Conservation (phyloP, 2,797 vertebrate species). For the Otus scops region DNA sequence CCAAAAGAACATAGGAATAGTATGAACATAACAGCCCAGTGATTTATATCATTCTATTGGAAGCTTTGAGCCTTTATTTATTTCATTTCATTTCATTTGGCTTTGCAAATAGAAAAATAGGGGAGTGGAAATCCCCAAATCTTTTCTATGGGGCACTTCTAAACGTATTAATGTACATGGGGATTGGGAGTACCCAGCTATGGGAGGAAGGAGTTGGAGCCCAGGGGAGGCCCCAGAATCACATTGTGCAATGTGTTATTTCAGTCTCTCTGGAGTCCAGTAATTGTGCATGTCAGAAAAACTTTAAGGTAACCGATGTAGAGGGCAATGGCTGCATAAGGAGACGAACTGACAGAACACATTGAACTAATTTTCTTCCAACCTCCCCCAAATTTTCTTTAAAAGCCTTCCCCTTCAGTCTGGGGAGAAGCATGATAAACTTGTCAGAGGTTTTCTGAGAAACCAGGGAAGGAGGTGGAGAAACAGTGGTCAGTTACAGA, state of each 20-base stretch:
- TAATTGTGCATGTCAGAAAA: background rate
- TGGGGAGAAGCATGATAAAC: background rate
- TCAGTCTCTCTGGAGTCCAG: background rate
- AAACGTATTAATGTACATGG: background rate
- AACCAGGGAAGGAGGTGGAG: background rate
- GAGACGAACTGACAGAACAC: conserved; percentile 28
- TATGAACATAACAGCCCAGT: background rate
- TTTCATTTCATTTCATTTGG: background rate
- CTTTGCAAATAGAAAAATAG: background rate
- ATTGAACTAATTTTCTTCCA: conserved; percentile 50
- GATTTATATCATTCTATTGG: background rate
- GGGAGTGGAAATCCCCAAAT: accelerated
- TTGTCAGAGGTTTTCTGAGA: background rate
- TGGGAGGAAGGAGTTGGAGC: background rate
- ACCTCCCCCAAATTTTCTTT: background rate
- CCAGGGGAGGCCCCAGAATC: background rate
- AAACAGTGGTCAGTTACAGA: background rate
- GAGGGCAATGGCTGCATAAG: conserved; percentile 4
- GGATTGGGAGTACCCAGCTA: background rate
- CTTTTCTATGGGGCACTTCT: background rate
- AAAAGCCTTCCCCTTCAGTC: background rate
- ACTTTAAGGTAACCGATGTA: background rate
- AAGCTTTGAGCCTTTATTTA: background rate
- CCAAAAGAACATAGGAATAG: background rate
- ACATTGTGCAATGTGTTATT: background rate